These are phyloP conservation scores for Aspiorhynchus laticeps DNA, from an alignment of 2,113 vertebrate species.

Conservation along the genomic window DNA sequence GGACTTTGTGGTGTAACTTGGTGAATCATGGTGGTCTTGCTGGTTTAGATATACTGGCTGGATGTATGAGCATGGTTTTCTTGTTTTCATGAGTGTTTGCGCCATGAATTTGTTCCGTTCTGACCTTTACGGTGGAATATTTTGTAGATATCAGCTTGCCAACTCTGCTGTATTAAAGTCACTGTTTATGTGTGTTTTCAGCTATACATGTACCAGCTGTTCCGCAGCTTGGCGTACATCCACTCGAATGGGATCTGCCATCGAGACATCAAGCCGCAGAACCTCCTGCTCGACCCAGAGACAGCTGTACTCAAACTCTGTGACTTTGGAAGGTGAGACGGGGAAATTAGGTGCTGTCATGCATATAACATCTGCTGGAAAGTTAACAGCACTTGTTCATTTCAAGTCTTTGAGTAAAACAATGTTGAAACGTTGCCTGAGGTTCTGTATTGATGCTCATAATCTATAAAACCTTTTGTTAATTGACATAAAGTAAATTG, in stretches of 20 bases:
- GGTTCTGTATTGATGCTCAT: background rate
- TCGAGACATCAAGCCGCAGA: slow-evolving; percentile 93
- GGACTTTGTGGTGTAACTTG: background rate
- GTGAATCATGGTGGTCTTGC: background rate
- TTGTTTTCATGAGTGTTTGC: background rate
- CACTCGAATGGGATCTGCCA: slow-evolving; percentile 93
- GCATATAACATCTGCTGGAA: background rate
- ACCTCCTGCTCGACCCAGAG: slow-evolving; percentile 90
- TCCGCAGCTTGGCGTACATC: slow-evolving; percentile 91
- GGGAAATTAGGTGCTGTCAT: background rate
- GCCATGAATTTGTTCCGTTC: background rate
- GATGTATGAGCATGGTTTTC: background rate
- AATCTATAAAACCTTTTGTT: background rate
- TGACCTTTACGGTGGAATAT: background rate
- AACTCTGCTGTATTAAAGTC: slow-evolving; percentile 5
- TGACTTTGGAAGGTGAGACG: slow-evolving; percentile 86
- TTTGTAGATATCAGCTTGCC: background rate
- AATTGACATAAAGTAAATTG: background rate
- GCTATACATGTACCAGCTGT: slow-evolving; percentile 93
- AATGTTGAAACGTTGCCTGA: background rate
- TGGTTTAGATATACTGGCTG: background rate
- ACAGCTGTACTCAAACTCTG: slow-evolving; percentile 90
- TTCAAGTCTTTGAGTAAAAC: background rate
- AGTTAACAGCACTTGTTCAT: background rate
- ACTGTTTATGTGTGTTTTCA: slow-evolving; percentile 64